phyloP scores from a whole-genome alignment of 2,113 vertebrate species.

The Cnemophilus loriae region DNA sequence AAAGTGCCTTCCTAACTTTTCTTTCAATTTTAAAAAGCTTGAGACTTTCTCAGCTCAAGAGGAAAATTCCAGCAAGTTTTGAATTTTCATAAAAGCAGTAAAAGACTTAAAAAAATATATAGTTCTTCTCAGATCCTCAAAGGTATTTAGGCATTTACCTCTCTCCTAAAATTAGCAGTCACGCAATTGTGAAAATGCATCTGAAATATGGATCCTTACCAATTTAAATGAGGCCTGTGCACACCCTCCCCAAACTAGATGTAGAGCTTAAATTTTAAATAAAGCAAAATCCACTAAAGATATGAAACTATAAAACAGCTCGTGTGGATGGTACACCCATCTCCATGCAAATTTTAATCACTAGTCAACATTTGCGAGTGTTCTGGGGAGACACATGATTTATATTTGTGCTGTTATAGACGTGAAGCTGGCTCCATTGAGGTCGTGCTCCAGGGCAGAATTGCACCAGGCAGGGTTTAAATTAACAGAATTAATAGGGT shows the following conservation, averaged over 20 bases:
- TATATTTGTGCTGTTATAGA: neutral
- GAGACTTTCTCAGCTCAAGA: neutral
- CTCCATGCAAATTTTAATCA: neutral
- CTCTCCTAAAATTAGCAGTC: neutral
- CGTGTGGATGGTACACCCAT: neutral
- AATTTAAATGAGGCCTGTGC: neutral
- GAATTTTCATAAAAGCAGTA: neutral
- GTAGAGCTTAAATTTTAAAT: neutral
- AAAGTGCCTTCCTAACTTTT: slow-evolving; percentile 14
- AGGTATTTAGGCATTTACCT: neutral
- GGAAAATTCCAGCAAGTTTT: neutral
- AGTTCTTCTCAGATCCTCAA: neutral
- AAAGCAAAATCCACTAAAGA: neutral
- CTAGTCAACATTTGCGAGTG: neutral
- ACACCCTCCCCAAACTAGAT: neutral
- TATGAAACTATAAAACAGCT: neutral
- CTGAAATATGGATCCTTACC: neutral
- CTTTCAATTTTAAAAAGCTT: neutral
- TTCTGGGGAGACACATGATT: neutral
- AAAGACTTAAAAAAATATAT: neutral
- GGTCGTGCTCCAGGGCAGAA: neutral
- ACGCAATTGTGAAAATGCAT: neutral
- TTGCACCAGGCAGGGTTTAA: neutral
- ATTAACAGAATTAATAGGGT: neutral
- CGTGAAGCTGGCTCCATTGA: neutral